These are phyloP conservation scores for Micronycteris hirsuta DNA, from an alignment of 2,113 vertebrate genomes.

Conservation along the genomic window DNA sequence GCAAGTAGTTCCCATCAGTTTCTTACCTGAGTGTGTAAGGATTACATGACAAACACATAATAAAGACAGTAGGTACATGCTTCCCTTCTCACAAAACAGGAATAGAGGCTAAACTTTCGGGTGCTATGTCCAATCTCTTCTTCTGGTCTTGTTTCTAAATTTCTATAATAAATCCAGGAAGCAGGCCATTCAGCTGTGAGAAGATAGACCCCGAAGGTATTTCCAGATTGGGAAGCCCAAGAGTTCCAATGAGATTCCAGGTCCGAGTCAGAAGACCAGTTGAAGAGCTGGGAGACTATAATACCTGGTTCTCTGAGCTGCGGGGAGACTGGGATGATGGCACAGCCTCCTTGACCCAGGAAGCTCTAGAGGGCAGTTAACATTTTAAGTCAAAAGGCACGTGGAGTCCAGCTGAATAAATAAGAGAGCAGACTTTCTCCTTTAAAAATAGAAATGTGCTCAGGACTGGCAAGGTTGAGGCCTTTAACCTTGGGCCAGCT, in stretches of 20 bases:
- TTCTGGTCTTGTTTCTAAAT: slow-evolving; percentile 19
- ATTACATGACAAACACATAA: background rate
- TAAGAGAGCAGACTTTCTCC: background rate
- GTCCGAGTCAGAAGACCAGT: background rate
- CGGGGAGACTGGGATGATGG: background rate
- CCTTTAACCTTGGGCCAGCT: background rate
- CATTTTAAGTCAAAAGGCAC: slow-evolving; percentile 46
- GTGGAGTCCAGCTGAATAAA: background rate
- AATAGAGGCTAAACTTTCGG: background rate
- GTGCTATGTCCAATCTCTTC: background rate
- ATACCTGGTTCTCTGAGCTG: background rate
- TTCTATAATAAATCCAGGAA: slow-evolving; percentile 1
- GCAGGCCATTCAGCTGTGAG: background rate
- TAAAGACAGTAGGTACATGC: background rate
- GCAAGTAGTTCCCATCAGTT: background rate
- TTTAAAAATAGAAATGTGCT: background rate
- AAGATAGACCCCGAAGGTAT: background rate
- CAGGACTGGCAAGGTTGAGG: slow-evolving; percentile 11
- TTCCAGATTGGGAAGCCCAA: background rate
- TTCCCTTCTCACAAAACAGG: background rate
- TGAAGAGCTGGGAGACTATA: slow-evolving; percentile 10
- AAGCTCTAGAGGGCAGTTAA: background rate
- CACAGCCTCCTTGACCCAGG: background rate
- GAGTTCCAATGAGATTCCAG: slow-evolving; percentile 1
- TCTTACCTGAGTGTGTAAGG: background rate